Percentiles rank a stretch among this genome's conserved stretches.
phyloP scores from a whole-genome alignment of 2,888 invertebrate genomes.

The Lysandra bellargus region DNA sequence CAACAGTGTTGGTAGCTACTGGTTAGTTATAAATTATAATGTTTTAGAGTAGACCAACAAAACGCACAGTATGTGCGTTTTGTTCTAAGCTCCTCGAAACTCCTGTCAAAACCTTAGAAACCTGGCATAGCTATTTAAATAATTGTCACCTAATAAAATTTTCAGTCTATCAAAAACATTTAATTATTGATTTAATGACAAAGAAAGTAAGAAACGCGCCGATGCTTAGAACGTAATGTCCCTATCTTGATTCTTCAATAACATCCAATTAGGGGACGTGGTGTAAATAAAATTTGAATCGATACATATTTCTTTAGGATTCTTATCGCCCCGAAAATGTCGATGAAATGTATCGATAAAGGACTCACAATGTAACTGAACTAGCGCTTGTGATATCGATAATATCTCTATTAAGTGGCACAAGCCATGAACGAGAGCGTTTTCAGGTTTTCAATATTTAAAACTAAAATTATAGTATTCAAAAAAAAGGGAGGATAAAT shows the following conservation, averaged over 20 bases:
- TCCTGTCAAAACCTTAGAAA: no score
- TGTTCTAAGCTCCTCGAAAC: no score
- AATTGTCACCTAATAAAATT: no score
- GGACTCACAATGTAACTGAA: conserved; percentile 57
- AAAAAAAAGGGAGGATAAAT: no score
- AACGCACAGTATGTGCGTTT: no score
- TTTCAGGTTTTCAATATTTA: neutral
- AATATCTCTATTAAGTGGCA: conserved; percentile 54
- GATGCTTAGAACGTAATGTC: neutral
- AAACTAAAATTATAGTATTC: no score
- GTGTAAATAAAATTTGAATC: conserved; percentile 56
- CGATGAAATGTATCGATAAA: conserved; percentile 56
- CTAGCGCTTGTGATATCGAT: conserved; percentile 47
- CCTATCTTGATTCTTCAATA: neutral
- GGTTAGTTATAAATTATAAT: no score
- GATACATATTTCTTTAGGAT: conserved; percentile 47
- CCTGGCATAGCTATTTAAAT: no score
- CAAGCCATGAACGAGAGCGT: conserved; percentile 38
- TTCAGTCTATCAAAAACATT: neutral
- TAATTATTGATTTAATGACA: neutral
- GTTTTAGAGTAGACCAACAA: no score
- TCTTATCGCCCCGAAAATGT: conserved; percentile 48
- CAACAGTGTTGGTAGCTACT: no score
- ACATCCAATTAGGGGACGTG: conserved; percentile 54
- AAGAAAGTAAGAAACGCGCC: conserved; percentile 24